Percentiles rank a stretch among this genome's conserved stretches.
Conservation (phyloP, 2,797 vertebrate species). For the Amblyopsis hoosieri region DNA sequence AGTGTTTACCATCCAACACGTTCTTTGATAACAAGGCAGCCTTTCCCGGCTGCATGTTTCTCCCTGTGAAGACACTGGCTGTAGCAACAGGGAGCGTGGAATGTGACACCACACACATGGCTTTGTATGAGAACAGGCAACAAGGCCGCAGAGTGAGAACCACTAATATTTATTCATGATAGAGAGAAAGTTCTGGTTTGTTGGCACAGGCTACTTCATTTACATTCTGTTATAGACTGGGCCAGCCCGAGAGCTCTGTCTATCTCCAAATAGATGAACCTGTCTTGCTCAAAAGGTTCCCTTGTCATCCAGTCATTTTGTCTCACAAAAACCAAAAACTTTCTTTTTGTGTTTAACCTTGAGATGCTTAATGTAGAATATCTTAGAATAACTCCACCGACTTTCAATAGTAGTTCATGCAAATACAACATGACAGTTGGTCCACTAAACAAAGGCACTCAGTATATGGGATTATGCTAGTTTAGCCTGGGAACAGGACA, state of each 20-base stretch:
- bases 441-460: not conserved
- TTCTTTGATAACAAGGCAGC: conserved; percentile 68
- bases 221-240: conserved; percentile 80
- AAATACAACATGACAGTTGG: not conserved
- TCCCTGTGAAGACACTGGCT: conserved; percentile 38
- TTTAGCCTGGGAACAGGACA: conserved; percentile 52
- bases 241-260: conserved; percentile 66
- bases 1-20: conserved; percentile 68
- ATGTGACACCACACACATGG: conserved; percentile 56
- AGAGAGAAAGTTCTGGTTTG: conserved; percentile 75
- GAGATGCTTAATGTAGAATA: not conserved
- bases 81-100: conserved; percentile 71
- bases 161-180: conserved; percentile 81
- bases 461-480: conserved; percentile 3
- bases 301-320: conserved; percentile 52
- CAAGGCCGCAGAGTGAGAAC: conserved; percentile 61
- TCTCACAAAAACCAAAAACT: conserved; percentile 11
- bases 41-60: conserved; percentile 27
- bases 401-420: not conserved
- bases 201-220: conserved; percentile 82
- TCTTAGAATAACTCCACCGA: not conserved
- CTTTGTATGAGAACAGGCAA: conserved; percentile 60
- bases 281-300: conserved; percentile 64
- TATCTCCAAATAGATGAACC: conserved; percentile 70
- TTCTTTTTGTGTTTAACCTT: not conserved